These are phyloP conservation scores for Drosophila kokeensis DNA, from an alignment of 2,888 invertebrate species.

Conservation along the genomic window DNA sequence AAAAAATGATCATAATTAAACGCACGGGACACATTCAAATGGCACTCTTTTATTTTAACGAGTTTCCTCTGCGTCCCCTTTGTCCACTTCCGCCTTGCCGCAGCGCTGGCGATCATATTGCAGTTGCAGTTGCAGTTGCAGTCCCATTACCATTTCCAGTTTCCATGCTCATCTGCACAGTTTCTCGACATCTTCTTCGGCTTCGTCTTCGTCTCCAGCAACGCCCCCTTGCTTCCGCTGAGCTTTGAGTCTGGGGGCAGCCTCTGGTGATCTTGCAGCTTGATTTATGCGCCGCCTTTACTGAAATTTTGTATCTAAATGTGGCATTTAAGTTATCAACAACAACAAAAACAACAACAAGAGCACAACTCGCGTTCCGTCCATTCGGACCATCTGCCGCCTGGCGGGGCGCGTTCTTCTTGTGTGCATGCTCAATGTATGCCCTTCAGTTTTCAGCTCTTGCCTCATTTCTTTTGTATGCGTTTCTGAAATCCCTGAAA, in stretches of 20 bases:
- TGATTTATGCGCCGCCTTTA: conserved; percentile 75
- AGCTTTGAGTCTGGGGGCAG: conserved; percentile 37
- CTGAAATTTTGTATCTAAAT: conserved; percentile 80
- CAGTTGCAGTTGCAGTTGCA: conserved; percentile 48
- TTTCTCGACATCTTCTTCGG: background rate
- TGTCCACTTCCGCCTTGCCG: conserved; percentile 29
- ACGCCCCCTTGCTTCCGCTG: conserved; percentile 66
- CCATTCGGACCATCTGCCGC: conserved; percentile 69
- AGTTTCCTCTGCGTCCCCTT: conserved; percentile 10
- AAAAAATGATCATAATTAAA: conserved; percentile 79
- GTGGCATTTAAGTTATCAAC: conserved; percentile 80
- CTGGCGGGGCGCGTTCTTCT: conserved; percentile 57
- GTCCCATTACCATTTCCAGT: conserved; percentile 27
- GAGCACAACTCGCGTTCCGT: conserved; percentile 17
- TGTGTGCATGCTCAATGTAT: conserved; percentile 10
- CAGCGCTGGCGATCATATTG: conserved; percentile 59
- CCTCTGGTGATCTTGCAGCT: conserved; percentile 73
- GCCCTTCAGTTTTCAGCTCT: conserved; percentile 54
- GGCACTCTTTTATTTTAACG: conserved; percentile 39
- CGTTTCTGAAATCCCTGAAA: conserved; percentile 74
- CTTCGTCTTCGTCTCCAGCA: conserved; percentile 29
- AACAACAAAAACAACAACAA: conserved; percentile 48
- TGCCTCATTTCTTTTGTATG: conserved; percentile 53
- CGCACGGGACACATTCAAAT: conserved; percentile 80
- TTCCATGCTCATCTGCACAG: conserved; percentile 13